These are phyloP conservation scores for Zaprionus davidi DNA, from an alignment of 1,140 invertebrate genomes.

Conservation along the genomic window DNA sequence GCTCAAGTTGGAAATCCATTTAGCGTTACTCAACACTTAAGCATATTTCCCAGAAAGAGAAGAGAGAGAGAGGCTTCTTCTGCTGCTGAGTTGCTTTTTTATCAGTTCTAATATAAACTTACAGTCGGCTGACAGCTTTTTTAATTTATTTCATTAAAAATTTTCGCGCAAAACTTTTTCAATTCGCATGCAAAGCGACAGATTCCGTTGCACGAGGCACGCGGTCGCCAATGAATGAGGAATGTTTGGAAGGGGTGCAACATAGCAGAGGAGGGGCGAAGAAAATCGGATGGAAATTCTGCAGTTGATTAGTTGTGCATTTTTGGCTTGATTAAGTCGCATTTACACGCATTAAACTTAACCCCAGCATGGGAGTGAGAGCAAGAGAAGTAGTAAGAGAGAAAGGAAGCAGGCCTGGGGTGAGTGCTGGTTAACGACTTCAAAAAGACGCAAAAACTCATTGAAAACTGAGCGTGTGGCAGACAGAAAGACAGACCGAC, in stretches of 20 bases:
- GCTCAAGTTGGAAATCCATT: slow-evolving; percentile 72
- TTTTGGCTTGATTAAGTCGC: slow-evolving; percentile 66
- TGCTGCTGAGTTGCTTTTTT: slow-evolving; percentile 42
- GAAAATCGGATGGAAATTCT: slow-evolving; percentile 21
- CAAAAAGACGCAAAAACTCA: slow-evolving; percentile 69
- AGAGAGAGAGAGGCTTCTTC: slow-evolving; percentile 5
- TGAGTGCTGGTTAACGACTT: slow-evolving; percentile 47
- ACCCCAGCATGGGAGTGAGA: neutral
- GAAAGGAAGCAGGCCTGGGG: too few relatives aligned
- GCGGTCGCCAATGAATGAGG: neutral
- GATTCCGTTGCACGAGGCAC: slow-evolving; percentile 38
- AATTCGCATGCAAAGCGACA: slow-evolving; percentile 75
- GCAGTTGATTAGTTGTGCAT: slow-evolving; percentile 76
- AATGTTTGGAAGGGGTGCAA: neutral
- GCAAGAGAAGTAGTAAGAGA: neutral
- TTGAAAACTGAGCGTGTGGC: slow-evolving; percentile 60
- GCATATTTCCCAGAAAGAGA: slow-evolving; percentile 55
- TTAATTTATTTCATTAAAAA: slow-evolving; percentile 80
- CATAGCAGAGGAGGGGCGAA: neutral
- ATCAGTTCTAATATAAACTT: slow-evolving; percentile 78
- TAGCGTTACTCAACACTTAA: slow-evolving; percentile 81
- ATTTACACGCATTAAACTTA: slow-evolving; percentile 56
- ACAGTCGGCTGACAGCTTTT: slow-evolving; percentile 76
- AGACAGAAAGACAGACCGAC: slow-evolving; percentile 19
- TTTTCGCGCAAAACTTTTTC: slow-evolving; percentile 67